Percentiles rank a stretch among this genome's conserved stretches.
Conservation (phyloP, 2,113 vertebrate genomes). For the Empidonax alnorum region DNA sequence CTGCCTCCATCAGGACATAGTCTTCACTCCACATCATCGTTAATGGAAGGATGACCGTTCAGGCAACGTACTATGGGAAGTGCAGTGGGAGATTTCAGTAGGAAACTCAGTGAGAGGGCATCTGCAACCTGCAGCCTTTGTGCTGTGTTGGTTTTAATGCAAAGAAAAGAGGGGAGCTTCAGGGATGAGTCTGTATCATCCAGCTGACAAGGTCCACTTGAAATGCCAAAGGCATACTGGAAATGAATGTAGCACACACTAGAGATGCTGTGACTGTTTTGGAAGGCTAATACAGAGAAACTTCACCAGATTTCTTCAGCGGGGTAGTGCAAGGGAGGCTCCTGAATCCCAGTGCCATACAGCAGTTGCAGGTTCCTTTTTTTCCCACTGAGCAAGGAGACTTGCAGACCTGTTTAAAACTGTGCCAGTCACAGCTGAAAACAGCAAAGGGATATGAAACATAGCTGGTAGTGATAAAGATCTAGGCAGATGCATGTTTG, state of each 20-base stretch:
- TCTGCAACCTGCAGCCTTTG: not conserved
- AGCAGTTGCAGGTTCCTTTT: not conserved
- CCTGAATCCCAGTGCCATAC: not conserved
- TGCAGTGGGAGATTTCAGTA: not conserved
- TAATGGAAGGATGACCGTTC: not conserved
- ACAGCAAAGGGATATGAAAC: not conserved
- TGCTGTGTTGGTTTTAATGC: not conserved
- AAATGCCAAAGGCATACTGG: not conserved
- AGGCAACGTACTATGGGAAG: not conserved
- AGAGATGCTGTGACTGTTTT: not conserved
- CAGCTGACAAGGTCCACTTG: not conserved
- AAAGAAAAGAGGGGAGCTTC: not conserved
- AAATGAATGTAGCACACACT: not conserved
- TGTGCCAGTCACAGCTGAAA: not conserved
- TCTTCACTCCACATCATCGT: not conserved
- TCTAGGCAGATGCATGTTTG: not conserved
- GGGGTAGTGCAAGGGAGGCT: not conserved
- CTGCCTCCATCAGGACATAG: not conserved
- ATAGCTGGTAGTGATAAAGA: not conserved
- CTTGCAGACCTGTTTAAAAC: not conserved
- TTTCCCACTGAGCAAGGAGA: not conserved
- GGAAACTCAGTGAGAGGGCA: not conserved
- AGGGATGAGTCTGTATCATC: not conserved
- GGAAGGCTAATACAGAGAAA: not conserved
- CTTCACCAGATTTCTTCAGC: not conserved